These are phyloP conservation scores for Pseudochromis fuscus DNA, from an alignment of 2,797 vertebrate species.

Conservation along the genomic window DNA sequence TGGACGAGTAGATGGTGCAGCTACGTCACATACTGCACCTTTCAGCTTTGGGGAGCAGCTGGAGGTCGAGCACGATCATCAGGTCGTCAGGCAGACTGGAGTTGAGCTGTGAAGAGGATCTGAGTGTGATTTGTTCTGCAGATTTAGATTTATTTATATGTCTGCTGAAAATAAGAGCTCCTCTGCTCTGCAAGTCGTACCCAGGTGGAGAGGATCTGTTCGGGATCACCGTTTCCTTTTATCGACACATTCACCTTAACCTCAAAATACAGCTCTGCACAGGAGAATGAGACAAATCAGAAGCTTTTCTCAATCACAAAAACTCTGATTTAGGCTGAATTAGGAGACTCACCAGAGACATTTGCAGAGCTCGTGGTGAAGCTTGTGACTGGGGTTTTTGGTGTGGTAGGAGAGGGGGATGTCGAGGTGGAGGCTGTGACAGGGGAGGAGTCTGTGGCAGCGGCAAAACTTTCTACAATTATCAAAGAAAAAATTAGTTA, in stretches of 20 bases:
- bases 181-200: constrained; percentile 58
- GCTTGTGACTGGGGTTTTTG: constrained; percentile 2
- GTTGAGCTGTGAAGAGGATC: constrained; percentile 73
- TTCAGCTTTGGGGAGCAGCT: constrained; percentile 52
- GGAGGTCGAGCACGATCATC: constrained; percentile 79
- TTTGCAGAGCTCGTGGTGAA: constrained; percentile 34
- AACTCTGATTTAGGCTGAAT: neutral
- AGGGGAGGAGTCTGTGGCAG: constrained; percentile 1
- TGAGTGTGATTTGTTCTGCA: neutral
- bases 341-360: constrained; percentile 53
- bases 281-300: constrained; percentile 12
- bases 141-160: too few relatives aligned
- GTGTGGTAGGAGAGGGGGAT: neutral
- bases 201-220: constrained; percentile 71
- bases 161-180: neutral
- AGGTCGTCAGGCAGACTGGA: constrained; percentile 61
- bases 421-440: neutral
- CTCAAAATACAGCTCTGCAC: constrained; percentile 82
- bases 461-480: constrained; percentile 60
- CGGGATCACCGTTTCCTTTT: constrained; percentile 59
- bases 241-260: constrained; percentile 78
- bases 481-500: neutral
- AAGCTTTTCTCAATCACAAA: neutral
- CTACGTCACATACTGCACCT: constrained; percentile 56
- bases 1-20: neutral